Evolutionary conservation across 2,888 invertebrate genomes (phyloP).

Genomic region (Lithophane semibrunnea): DNA sequence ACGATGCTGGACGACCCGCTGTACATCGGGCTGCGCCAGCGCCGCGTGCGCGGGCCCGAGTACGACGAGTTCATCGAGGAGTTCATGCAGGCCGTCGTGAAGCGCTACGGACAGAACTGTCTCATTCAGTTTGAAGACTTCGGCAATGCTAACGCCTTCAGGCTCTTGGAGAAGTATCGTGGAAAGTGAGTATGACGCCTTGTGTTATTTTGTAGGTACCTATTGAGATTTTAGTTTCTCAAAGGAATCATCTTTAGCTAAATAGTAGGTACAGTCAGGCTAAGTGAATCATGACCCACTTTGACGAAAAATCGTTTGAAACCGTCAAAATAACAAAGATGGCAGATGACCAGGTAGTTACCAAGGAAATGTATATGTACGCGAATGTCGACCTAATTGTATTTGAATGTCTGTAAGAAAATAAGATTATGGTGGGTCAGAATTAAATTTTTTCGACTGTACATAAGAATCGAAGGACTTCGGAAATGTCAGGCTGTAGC

Average conservation of each 20-base stretch:
- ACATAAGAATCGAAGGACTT: constrained; percentile 94
- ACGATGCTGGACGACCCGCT: constrained; percentile 96
- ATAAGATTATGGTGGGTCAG: too few relatives aligned
- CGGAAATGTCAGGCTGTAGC: constrained; percentile 97
- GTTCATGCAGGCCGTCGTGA: constrained; percentile 98
- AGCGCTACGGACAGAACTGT: constrained; percentile 95
- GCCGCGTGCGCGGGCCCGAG: constrained; percentile 94
- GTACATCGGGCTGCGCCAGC: constrained; percentile 97
- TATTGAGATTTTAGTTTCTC: background rate
- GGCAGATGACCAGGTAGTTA: too few relatives aligned
- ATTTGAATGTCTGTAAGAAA: too few relatives aligned
- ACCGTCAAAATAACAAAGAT: too few relatives aligned
- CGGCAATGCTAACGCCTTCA: constrained; percentile 99
- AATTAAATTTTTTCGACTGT: too few relatives aligned
- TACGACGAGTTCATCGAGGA: constrained; percentile 99
- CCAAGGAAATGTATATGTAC: too few relatives aligned
- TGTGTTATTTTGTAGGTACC: background rate
- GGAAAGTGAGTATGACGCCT: constrained; percentile 90
- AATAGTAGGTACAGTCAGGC: too few relatives aligned
- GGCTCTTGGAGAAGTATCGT: constrained; percentile 97
- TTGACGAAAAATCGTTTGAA: too few relatives aligned
- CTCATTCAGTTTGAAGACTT: constrained; percentile 99
- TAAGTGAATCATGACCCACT: too few relatives aligned
- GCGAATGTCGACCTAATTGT: too few relatives aligned
- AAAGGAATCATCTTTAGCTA: background rate